phyloP scores from a whole-genome alignment of 2,113 vertebrate genomes.

The Hyaena hyaena region DNA sequence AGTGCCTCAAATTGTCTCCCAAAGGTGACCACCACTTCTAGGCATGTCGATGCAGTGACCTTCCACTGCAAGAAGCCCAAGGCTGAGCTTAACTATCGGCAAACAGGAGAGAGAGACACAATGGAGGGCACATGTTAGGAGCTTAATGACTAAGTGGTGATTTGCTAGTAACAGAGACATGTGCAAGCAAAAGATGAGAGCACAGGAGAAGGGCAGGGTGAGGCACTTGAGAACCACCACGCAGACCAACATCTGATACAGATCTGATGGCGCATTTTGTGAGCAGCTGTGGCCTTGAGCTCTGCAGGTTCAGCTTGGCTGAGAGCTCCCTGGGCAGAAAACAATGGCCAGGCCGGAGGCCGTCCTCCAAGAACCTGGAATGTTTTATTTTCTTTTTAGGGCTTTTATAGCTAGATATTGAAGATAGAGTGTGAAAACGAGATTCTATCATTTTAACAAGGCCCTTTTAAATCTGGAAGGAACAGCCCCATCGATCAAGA shows the following conservation, averaged over 20 bases:
- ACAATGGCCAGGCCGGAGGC: background rate
- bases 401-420: background rate
- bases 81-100: background rate
- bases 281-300: background rate
- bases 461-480: conserved; percentile 58
- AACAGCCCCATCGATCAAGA: conserved; percentile 63
- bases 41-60: rapidly evolving
- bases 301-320: background rate
- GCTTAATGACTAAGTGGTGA: background rate
- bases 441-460: conserved; percentile 40
- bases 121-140: background rate
- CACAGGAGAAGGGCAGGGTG: background rate
- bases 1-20: background rate
- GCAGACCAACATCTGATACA: background rate
- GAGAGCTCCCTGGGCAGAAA: rapidly evolving
- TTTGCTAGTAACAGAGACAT: background rate
- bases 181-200: background rate
- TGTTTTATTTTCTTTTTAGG: background rate
- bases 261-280: background rate
- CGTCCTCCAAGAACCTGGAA: background rate
- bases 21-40: background rate
- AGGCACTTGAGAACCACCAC: background rate
- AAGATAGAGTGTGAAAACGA: conserved; percentile 39
- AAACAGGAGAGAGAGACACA: background rate
- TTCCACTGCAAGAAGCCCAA: background rate